Conservation (phyloP, 2,113 vertebrate species). For the Atrichornis clamosus region DNA sequence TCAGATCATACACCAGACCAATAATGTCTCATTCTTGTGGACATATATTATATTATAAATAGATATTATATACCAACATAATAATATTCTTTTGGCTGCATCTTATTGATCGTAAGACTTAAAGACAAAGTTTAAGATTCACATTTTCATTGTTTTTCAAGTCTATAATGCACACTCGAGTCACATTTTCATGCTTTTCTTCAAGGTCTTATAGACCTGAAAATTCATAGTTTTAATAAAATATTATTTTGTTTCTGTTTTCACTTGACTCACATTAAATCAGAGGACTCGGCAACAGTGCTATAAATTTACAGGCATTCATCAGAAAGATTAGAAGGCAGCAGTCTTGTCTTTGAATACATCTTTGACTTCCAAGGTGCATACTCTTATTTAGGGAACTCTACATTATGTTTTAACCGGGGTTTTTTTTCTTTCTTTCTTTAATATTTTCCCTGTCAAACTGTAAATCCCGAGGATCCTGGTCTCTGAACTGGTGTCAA, state of each 20-base stretch:
- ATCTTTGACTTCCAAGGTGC: not conserved
- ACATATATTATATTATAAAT: not conserved
- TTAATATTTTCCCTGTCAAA: not conserved
- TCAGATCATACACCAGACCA: not conserved
- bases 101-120: not conserved
- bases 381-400: not conserved
- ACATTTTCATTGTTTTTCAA: not conserved
- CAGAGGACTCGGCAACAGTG: not conserved
- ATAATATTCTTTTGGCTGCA: not conserved
- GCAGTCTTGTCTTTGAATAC: not conserved
- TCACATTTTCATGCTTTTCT: not conserved
- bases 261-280: not conserved
- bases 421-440: not conserved
- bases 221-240: conserved; percentile 26
- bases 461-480: not conserved
- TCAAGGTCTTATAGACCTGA: not conserved
- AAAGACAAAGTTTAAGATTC: not conserved
- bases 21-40: not conserved
- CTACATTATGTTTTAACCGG: not conserved
- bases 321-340: not conserved
- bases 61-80: not conserved
- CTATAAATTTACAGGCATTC: not conserved
- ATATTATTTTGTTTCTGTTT: not conserved
- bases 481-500: not conserved
- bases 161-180: not conserved